Evolutionary conservation across 2,113 vertebrate species (phyloP).

Genomic region (Zosterops lateralis): DNA sequence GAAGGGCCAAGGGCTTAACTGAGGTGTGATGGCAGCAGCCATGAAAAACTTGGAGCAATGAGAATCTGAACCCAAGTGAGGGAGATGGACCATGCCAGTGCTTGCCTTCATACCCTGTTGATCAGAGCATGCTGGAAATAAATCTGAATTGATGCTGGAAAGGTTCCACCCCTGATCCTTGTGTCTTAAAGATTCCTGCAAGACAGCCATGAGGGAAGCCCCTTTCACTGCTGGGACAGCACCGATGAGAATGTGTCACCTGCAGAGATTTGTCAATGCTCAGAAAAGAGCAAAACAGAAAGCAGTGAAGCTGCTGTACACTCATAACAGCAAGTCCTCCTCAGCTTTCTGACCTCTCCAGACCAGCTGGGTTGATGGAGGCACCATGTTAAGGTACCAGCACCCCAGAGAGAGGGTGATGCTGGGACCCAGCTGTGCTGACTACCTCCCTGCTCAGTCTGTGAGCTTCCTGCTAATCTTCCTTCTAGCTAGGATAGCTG

Average conservation of each 20-base stretch:
- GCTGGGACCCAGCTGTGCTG: not conserved
- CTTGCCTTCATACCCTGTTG: not conserved
- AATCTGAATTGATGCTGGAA: not conserved
- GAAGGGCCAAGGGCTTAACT: not conserved
- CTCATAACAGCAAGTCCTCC: not conserved
- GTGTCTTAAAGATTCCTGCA: not conserved
- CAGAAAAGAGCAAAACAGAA: not conserved
- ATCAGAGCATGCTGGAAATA: not conserved
- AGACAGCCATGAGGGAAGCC: not conserved
- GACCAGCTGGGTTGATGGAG: not conserved
- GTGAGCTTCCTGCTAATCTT: not conserved
- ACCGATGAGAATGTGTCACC: accelerated
- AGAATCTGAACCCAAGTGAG: not conserved
- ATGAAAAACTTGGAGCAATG: not conserved
- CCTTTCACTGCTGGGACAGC: not conserved
- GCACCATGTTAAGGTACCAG: accelerated
- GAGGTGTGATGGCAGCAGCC: not conserved
- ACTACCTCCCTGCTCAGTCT: not conserved
- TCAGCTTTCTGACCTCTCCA: not conserved
- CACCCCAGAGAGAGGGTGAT: not conserved
- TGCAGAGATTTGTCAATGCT: not conserved
- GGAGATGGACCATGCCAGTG: not conserved
- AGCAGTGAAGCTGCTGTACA: not conserved
- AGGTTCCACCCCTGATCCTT: not conserved
- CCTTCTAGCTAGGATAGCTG: not conserved